Evolutionary conservation across 1,140 invertebrate species (phyloP), one percentile per base, ranked within the genome.

Genomic region (Theocolax elegans): DNA sequence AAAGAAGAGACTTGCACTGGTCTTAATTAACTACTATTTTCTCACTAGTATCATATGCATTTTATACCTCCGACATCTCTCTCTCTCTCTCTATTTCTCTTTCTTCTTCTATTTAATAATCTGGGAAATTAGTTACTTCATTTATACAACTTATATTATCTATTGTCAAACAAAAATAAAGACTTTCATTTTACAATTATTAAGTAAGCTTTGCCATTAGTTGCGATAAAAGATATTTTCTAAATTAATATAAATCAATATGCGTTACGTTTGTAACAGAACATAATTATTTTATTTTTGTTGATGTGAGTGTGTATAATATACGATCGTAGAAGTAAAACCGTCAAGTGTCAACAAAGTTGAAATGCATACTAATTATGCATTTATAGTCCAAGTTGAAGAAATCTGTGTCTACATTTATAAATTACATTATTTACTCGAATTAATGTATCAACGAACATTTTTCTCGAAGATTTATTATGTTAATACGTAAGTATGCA

Each of bases 1-100:
- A 73, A 56, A 27, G 38, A 40, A 25, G 46, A 54, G 25, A 63
- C 71, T 75, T 72, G 59, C 67, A 69, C 46, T 54, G 67, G 78
- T 78, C 74, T 75, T 80, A 81, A 83, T 82, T 83, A 81, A 75
- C 69, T 70, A 19, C 62, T 53, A 69, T 73, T 77, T 75, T 76
- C 78, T 77, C 75, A 64, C 59, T 1, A 19, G 9, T 21, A 7
- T 15, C 27, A 19, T n/a, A 2, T 12, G 12, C 25, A 31, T 51
- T 51, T 27, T 51, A 48, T 51, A 51, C 19, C 15, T 40, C 42
- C 60, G 7, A 25, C 42, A 25, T 38, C 38, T 40, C 35, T 1
- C 0, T 10, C 9, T 13, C 23, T 13, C 19, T n/a, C 17, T 48
- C 31, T 49, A 35, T 63, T 21, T 63, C 27, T 40, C 40, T 54